A percentile compares a stretch with the other conserved stretches of the same genome.
These are phyloP conservation scores for Myotis yumanensis DNA, from an alignment of 2,113 vertebrate genomes.

Conservation along the genomic window DNA sequence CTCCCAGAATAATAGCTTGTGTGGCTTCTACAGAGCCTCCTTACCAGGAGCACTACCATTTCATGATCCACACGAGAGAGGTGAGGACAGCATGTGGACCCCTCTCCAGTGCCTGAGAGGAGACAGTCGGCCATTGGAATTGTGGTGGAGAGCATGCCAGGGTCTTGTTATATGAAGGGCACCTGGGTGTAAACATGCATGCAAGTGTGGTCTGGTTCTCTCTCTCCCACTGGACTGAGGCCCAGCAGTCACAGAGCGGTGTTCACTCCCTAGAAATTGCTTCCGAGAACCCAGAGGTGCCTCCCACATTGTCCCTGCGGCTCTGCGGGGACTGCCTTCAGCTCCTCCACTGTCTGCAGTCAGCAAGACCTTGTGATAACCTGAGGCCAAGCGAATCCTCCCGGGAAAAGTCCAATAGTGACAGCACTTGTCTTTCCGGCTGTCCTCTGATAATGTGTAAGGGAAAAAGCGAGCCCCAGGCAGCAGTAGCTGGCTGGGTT, in stretches of 20 bases:
- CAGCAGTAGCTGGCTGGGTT: not conserved
- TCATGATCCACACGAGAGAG: rapidly evolving
- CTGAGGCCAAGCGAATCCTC: not conserved
- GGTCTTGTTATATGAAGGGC: not conserved
- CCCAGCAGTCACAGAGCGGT: not conserved
- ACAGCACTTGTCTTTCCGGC: not conserved
- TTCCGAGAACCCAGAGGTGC: not conserved
- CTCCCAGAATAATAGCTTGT: not conserved
- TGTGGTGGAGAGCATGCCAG: not conserved
- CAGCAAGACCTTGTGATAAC: not conserved
- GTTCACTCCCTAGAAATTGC: not conserved
- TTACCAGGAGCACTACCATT: not conserved
- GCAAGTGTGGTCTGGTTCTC: not conserved
- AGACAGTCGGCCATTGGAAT: not conserved
- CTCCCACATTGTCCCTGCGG: not conserved
- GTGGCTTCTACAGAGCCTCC: not conserved
- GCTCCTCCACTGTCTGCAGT: not conserved
- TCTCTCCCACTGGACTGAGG: not conserved
- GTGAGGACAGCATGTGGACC: not conserved
- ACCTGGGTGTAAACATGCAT: not conserved
- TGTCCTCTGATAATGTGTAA: not conserved
- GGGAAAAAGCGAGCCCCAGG: constrained; percentile 55
- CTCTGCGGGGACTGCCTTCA: not conserved
- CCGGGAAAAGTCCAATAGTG: constrained; percentile 26
- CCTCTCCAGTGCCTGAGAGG: not conserved